Percentiles rank a stretch among this genome's conserved stretches.
Evolutionary conservation across 2,888 invertebrate genomes (phyloP).

Genomic region (Sturmia bella): DNA sequence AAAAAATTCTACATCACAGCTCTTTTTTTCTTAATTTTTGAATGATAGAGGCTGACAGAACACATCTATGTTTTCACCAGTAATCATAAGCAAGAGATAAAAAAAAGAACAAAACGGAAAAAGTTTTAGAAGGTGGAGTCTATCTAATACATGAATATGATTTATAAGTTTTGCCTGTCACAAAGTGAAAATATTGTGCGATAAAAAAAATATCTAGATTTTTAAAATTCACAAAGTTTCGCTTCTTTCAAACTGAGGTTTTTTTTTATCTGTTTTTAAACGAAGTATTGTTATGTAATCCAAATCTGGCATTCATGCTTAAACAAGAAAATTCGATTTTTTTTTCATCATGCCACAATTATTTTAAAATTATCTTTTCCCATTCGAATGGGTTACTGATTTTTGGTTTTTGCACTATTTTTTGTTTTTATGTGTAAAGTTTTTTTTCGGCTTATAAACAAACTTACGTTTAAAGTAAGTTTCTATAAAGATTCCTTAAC

Average conservation of each 20-base stretch:
- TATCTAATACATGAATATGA: conserved; percentile 57
- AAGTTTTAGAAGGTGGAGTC: conserved; percentile 34
- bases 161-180: conserved; percentile 54
- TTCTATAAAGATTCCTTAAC: conserved; percentile 49
- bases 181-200: conserved; percentile 19
- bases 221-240: too few species aligned
- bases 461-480: not conserved
- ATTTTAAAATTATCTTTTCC: too few species aligned
- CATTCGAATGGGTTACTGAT: too few species aligned
- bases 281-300: too few species aligned
- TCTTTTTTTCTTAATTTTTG: conserved; percentile 35
- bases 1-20: conserved; percentile 43
- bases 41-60: conserved; percentile 51
- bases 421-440: not conserved
- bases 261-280: too few species aligned
- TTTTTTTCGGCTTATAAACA: not conserved
- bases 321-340: too few species aligned
- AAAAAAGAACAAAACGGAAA: too few species aligned
- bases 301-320: too few species aligned
- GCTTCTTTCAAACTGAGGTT: too few species aligned
- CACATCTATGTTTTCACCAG: conserved; percentile 56
- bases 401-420: not conserved
- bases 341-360: too few species aligned
- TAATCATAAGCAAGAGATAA: conserved; percentile 22
- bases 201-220: not conserved